Percentiles rank a stretch among this genome's conserved stretches.
Evolutionary conservation across 2,888 invertebrate genomes (phyloP).

Genomic region (Plemyria rubiginata): DNA sequence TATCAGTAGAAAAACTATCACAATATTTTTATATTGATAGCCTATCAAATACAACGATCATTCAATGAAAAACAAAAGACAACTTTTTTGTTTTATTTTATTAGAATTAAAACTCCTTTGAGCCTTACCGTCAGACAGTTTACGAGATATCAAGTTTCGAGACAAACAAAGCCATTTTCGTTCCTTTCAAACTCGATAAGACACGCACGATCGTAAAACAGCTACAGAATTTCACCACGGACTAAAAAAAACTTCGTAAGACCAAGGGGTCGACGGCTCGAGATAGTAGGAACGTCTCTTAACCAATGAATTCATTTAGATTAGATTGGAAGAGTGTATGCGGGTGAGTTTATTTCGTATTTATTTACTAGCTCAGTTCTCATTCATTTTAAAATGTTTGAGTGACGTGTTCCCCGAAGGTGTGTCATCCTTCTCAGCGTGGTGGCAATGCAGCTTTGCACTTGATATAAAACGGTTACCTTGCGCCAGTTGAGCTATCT

Average conservation of each 20-base stretch:
- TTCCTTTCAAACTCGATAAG: constrained; percentile 21
- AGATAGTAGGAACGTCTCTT: constrained; percentile 28
- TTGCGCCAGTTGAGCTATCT: no score
- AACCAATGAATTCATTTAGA: constrained; percentile 22
- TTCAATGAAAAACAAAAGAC: constrained; percentile 13
- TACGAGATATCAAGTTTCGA: constrained; percentile 13
- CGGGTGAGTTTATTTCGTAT: constrained; percentile 6
- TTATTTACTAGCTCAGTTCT: no score
- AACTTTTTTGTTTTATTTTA: constrained; percentile 10
- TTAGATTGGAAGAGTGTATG: constrained; percentile 1
- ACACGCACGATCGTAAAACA: constrained; percentile 32
- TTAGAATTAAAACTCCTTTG: constrained; percentile 31
- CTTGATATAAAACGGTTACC: no score
- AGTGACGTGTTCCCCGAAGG: no score
- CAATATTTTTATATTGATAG: no score
- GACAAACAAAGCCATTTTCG: constrained; percentile 12
- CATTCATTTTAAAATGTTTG: no score
- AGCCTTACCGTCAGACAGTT: constrained; percentile 25
- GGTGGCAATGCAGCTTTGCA: no score
- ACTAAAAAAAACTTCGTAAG: constrained; percentile 9
- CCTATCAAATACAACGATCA: constrained; percentile 13
- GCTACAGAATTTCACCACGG: constrained; percentile 20
- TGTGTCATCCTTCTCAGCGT: no score
- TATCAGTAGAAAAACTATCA: no score
- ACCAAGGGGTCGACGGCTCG: constrained; percentile 32